Percentiles rank a stretch among this genome's conserved stretches.
Evolutionary conservation across 2,888 invertebrate genomes (phyloP).

Genomic region (Strigamia crassipes): DNA sequence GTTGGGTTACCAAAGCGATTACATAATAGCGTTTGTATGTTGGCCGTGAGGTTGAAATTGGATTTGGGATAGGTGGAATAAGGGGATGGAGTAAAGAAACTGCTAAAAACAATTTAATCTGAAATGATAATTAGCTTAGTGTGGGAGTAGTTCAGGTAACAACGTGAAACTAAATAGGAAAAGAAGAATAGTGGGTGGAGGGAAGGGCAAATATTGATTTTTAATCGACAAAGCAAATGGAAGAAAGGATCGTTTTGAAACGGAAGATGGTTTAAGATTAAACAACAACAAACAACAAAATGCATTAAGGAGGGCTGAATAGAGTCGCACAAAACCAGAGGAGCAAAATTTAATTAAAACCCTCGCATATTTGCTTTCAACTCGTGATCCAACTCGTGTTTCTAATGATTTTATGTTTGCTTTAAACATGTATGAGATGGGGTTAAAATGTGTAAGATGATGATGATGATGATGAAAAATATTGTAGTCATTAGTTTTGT

Average conservation of each 20-base stretch:
- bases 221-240: slow-evolving; percentile 17
- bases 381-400: not conserved
- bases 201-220: not conserved
- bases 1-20: too few relatives aligned
- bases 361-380: not conserved
- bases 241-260: not conserved
- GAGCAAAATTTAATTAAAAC: not conserved
- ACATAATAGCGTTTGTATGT: too few relatives aligned
- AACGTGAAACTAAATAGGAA: not conserved
- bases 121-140: not conserved
- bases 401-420: not conserved
- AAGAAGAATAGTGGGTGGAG: not conserved
- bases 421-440: not conserved
- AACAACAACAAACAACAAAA: slow-evolving; percentile 14
- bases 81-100: too few relatives aligned
- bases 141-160: not conserved
- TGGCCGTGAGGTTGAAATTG: too few relatives aligned
- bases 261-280: not conserved
- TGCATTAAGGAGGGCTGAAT: not conserved
- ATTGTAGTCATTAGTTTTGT: too few relatives aligned
- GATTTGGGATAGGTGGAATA: too few relatives aligned
- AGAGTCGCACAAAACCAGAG: not conserved
- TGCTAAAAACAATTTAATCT: too few relatives aligned
- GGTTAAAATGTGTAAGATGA: not conserved
- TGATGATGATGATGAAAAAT: too few relatives aligned